Evolutionary conservation across 1,140 invertebrate genomes (phyloP).

Genomic region (Plectrocnemia conspersa): DNA sequence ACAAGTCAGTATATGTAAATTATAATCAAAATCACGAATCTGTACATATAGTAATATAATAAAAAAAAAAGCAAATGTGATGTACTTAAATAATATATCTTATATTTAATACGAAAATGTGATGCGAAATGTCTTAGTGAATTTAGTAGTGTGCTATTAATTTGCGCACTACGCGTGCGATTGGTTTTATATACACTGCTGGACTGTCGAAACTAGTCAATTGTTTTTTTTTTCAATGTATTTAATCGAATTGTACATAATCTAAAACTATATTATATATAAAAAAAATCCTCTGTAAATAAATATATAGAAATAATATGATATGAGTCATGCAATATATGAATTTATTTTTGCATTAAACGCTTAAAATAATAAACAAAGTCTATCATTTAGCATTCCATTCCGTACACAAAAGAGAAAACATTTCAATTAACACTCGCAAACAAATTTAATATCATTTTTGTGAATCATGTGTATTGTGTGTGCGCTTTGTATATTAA

Average conservation of each 20-base stretch:
- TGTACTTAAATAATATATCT: slow-evolving; percentile 10
- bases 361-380: slow-evolving; percentile 28
- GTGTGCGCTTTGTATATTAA: too few species aligned
- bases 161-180: background rate
- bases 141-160: background rate
- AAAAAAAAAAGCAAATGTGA: slow-evolving; percentile 10
- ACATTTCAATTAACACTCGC: too few species aligned
- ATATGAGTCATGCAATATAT: slow-evolving; percentile 34
- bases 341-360: slow-evolving; percentile 37
- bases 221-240: slow-evolving; percentile 15
- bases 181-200: slow-evolving; percentile 10
- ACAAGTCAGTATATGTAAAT: background rate
- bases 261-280: slow-evolving; percentile 21
- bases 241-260: slow-evolving; percentile 10
- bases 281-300: slow-evolving; percentile 23
- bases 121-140: too few species aligned
- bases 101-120: slow-evolving; percentile 10
- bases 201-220: slow-evolving; percentile 36
- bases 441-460: too few species aligned
- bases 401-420: background rate
- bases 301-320: slow-evolving; percentile 28
- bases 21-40: background rate
- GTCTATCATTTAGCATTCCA: slow-evolving; percentile 8
- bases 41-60: background rate
- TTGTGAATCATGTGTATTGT: too few species aligned